Base-by-base conservation (phyloP, 2,888 invertebrate genomes). In the Plagiodera versicolora region DNA sequence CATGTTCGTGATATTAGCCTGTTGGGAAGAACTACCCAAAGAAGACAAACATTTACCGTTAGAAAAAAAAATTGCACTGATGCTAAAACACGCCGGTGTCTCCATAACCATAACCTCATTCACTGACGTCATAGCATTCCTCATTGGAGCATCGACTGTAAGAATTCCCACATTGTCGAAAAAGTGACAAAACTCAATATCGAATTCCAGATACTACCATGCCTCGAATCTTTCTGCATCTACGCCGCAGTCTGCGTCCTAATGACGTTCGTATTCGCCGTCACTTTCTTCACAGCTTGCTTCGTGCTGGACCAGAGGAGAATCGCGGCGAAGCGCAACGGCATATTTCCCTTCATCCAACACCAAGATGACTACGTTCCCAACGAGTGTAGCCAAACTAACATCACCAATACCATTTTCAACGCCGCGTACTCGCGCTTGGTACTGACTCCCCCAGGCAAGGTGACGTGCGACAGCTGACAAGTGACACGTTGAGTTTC, bases 91-190 rank as follows among this genome's bases (percentile, higher is more conserved):
- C 75, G 92, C 92, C 4, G 93, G 93, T 1, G 89, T 91, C 0
- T 92, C 92, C 0, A 92, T 94, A 65, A 90, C 89, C 1, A 88
- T 93, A 18, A 93, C 93, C 4, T 91, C 92, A 0, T 83, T 92
- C 66, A 93, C 92, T 0, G 92, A 93, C 77, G 87, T 92, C 52
- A 85, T 90, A 24, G 92, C 92, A 35, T 88, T 93, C 73, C 81
- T 89, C 56, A 89, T 92, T 61, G 92, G 92, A 39, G 87, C 91
- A 28, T 87, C 89, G 16, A 92, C 92, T 53, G 88, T 88, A 76
- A 77, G 44, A n/a, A n/a, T n/a, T n/a, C n/a, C n/a, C n/a, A n/a
- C n/a, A n/a, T n/a, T n/a, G n/a, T n/a, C n/a, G n/a, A n/a, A n/a
- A n/a, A n/a, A n/a, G n/a, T n/a, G n/a, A n/a, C n/a, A n/a, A n/a